Evolutionary conservation across 2,113 vertebrate species (phyloP).

Genomic region (Zingel zingel): DNA sequence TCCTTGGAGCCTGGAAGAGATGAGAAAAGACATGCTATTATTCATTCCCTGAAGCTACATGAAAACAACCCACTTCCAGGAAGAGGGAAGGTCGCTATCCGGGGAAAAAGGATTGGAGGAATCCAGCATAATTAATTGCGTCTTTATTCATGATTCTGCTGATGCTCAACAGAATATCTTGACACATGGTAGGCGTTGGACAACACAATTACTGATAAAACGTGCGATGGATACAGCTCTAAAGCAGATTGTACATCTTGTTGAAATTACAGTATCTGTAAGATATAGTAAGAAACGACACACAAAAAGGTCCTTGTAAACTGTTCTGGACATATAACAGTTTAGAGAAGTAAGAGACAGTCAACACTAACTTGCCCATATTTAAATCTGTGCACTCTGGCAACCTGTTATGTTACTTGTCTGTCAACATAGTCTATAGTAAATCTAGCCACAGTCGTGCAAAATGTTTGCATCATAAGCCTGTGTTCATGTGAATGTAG

Average conservation of each 20-base stretch:
- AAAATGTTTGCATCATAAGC: not conserved
- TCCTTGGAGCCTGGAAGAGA: slow-evolving; percentile 88
- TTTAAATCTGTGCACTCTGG: not conserved
- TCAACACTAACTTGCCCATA: not conserved
- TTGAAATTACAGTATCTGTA: not conserved
- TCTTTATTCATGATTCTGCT: slow-evolving; percentile 47
- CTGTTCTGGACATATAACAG: not conserved
- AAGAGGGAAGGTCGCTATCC: not conserved
- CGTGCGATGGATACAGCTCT: not conserved
- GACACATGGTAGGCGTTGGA: not conserved
- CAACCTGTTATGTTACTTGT: not conserved
- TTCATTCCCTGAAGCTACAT: slow-evolving; percentile 36
- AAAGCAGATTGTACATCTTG: slow-evolving; percentile 4
- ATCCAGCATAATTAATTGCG: slow-evolving; percentile 7
- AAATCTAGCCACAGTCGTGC: not conserved
- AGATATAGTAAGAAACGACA: slow-evolving; percentile 3
- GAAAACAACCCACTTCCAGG: slow-evolving; percentile 44
- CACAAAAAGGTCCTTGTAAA: not conserved
- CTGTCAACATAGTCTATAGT: not conserved
- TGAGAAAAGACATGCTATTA: not conserved
- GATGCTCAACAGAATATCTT: slow-evolving; percentile 10
- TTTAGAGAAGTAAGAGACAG: not conserved
- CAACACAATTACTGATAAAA: slow-evolving; percentile 41
- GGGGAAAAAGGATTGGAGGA: slow-evolving; percentile 13
- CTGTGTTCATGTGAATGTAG: not conserved